Base-by-base conservation (phyloP, 2,888 invertebrate genomes). In the Sycophila texana region DNA sequence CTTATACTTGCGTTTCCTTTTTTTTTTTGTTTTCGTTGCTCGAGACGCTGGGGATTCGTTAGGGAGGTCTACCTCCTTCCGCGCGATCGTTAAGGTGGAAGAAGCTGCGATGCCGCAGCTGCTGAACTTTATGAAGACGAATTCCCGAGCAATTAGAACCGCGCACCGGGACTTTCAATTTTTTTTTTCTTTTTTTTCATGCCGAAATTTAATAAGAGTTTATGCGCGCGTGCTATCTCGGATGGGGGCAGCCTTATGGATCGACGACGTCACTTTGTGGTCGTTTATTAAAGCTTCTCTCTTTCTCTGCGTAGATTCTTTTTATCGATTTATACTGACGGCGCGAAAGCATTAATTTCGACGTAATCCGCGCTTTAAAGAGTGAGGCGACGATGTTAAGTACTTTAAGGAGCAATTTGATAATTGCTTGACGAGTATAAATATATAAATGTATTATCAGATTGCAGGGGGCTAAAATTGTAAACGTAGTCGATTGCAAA, bases 81-180 rank as follows among this genome's bases (percentile, higher is more conserved):
- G 22, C 22, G 22, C 51, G 67, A 22, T 58, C 47, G 57, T 39
- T 22, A 18, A 30, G 55, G 16, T 53, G 16, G 26, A 53, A n/a
- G 39, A 4, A 53, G 51, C 12, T 26, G 67, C 67, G 53, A 39
- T 39, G 39, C 39, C 39, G 39, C 30, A 7, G 30, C 30, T 5
- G 7, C 10, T 26, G 60, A 53, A 16, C 67, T 76, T 72, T 76
- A 80, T 76, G 75, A 80, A 80, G 75, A 80, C 79, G 67, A 53
- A 80, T 80, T 80, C 70, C 55, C 30, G 4, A 55, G 79, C 75
- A 76, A 79, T 79, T 79, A 79, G 74, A 79, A 3, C 20, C 14
- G 4, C 20, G 66, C 49, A 51, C 39, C 18, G 30, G 14, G 49
- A 16, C 22, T 63, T 68, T 65, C 22, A 55, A 47, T 58, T 72